Evolutionary conservation across 2,113 vertebrate species (phyloP).

Genomic region (Pionites leucogaster): DNA sequence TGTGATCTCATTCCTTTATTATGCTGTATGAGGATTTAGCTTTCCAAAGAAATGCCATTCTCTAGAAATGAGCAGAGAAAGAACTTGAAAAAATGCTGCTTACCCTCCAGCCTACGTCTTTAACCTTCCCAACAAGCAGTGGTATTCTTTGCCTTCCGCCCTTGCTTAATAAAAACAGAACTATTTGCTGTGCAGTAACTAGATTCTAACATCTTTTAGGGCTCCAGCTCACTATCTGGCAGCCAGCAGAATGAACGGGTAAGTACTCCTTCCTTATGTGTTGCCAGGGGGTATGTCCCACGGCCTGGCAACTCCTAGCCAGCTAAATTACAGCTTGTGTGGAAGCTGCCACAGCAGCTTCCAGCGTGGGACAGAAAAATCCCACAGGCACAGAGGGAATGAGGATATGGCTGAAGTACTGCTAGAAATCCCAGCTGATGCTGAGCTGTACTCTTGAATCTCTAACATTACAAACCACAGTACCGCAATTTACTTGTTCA

Average conservation of each 20-base stretch:
- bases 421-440: neutral
- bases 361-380: neutral
- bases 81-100: neutral
- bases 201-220: neutral
- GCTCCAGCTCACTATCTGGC: neutral
- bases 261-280: neutral
- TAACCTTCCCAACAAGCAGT: neutral
- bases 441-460: neutral
- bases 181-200: neutral
- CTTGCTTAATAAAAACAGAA: neutral
- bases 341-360: neutral
- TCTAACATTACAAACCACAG: neutral
- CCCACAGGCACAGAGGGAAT: neutral
- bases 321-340: neutral
- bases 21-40: neutral
- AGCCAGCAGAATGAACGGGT: conserved; percentile 36
- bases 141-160: neutral
- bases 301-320: neutral
- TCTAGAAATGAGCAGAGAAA: neutral
- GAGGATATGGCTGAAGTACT: neutral
- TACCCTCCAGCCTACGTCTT: neutral
- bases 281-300: neutral
- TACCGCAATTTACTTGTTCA: neutral
- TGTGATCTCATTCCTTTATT: neutral
- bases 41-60: neutral